Base-by-base conservation (phyloP, 2,888 invertebrate genomes). In the Pristionchus arcanus region DNA sequence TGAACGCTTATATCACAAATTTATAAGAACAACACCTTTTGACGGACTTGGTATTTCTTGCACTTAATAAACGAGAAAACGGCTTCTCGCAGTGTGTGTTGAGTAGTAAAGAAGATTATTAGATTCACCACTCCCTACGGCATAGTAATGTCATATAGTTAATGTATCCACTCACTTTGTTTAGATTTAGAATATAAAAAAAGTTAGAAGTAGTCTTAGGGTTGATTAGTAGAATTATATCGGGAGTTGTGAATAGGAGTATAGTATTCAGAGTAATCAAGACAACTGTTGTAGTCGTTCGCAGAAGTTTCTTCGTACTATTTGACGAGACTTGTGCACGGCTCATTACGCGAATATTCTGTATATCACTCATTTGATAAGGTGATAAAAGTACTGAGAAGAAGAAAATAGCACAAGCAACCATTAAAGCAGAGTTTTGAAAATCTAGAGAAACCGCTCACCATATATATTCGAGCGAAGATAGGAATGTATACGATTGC, bases 121-220 rank as follows among this genome's bases (percentile, higher is more conserved):
- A 71, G 25, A 66, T 88, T 88, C 19, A 88, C 74, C 21, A 88
- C 55, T 9, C 88, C 88, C 88, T 88, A 31, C 31, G 74, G 5
- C 31, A 74, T 19, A 11, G 5, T 68, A 1, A n/a, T 68, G 0
- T n/a, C 21, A 28, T 37, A 15, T 59, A 25, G 31, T 11, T 74
- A 15, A 15, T 34, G 13, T 5, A 83, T 49, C 19, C 13, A 21
- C 49, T 34, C 28, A 74, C 88, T 53, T 88, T 88, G 21, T 88
- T 88, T 3, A 88, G 74, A 59, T 88, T 88, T 3, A 88, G 53
- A 34, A 88, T 74, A n/a, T 88, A 88, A 59, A 74, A 88, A 34
- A 71, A 74, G 59, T 88, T 88, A 16, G 74, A 74, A 19, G 37
- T 71, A 2, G 74, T 88, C n/a, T 88, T 59, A 4, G 88, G 71